Base-by-base conservation (phyloP, 2,888 invertebrate genomes). In the Aspidapion aeneum region DNA sequence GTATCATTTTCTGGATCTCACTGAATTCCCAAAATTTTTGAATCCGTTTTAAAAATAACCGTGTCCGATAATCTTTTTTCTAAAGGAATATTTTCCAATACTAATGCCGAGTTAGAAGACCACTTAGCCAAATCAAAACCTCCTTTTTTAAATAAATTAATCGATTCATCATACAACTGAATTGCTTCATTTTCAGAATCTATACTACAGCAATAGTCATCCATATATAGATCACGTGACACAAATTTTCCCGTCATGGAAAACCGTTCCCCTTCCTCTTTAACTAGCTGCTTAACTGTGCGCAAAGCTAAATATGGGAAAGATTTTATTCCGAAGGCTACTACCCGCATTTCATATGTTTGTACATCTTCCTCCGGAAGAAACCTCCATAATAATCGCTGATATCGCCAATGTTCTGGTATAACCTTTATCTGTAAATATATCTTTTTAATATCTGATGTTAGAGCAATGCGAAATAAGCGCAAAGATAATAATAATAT, bases 1-100 rank as follows among this genome's bases (percentile, higher is more conserved):
- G n/a, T n/a, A n/a, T n/a, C n/a, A n/a, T n/a, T n/a, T n/a, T n/a
- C n/a, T n/a, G n/a, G n/a, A n/a, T n/a, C n/a, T n/a, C n/a, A n/a
- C n/a, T n/a, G n/a, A n/a, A n/a, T n/a, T n/a, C n/a, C n/a, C n/a
- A n/a, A n/a, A 55, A 58, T 62, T 57, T 64, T 62, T 18, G 56
- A 62, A 18, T 58, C 61, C 9, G 58, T 58, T 58, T 64, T 18
- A 51, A 61, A 64, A 18, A 1, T 9, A 21, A 62, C 64, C 49
- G 22, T n/a, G 17, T 55, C n/a, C n/a, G n/a, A n/a, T n/a, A n/a
- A n/a, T n/a, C n/a, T n/a, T n/a, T n/a, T n/a, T n/a, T n/a, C n/a
- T 18, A n/a, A 16, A 21, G 12, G 61, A 50, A 19, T 54, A 52
- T 17, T 63, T 63, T 49, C 49, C 64, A 18, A 64, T 58, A 17